Evolutionary conservation across 2,888 invertebrate species (phyloP), one percentile per base, ranked within the genome.

Genomic region (Sesia bembeciformis): DNA sequence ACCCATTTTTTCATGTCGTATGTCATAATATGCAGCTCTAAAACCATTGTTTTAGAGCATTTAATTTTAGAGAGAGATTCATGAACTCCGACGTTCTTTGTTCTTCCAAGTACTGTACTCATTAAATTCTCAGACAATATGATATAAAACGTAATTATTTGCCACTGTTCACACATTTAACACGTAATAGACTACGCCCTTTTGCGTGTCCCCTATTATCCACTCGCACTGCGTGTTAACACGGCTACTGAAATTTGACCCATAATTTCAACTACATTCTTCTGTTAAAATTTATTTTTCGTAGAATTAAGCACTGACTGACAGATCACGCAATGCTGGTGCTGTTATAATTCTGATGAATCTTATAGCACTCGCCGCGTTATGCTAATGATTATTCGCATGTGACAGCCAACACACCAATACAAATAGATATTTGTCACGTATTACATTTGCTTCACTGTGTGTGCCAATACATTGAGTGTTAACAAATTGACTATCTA

Each of bases 131-230:
- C 50, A 50, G 50, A 62, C 51, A 46, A 8, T 46, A 39, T 50
- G 38, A 53, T 51, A 63, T 65, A 58, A 65, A 62, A 62, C 59
- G 63, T 64, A 66, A 69, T 70, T 68, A 69, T 71, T 68, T 65
- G 63, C 60, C 64, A 66, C 60, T 62, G 60, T 68, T 66, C 62
- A 64, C 66, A 62, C 68, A 68, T 68, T 70, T 70, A 65, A 67
- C 66, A 66, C 67, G 62, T 67, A 61, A 69, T 64, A 62, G 64
- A 61, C 64, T 63, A 66, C 67, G 66, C 71, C 72, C 70, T 65
- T 67, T 68, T 63, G 69, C 71, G 72, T 74, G 75, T 61, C 65
- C 56, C 61, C 57, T 56, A 62, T 69, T 66, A 74, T 70, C 68
- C 70, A 70, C 63, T 67, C 63, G 64, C 60, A 62, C 66, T 68